Conservation (phyloP, 2,113 vertebrate species). For the Jacana jacana region DNA sequence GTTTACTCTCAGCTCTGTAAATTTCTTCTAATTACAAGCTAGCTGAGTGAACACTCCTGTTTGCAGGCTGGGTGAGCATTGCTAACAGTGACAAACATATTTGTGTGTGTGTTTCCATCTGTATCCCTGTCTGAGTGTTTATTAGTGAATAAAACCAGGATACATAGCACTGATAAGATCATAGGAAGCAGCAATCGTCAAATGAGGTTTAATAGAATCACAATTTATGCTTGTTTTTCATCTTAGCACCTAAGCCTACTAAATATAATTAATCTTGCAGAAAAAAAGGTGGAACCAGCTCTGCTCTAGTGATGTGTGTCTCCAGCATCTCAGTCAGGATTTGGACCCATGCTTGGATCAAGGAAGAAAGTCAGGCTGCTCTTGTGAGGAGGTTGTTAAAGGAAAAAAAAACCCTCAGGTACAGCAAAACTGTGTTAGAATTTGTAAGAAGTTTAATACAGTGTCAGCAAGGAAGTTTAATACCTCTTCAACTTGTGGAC, state of each 20-base stretch:
- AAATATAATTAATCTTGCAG: neutral
- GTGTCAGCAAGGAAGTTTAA: neutral
- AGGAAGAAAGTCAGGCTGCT: neutral
- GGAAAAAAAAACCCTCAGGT: neutral
- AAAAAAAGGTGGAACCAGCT: neutral
- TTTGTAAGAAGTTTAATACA: neutral
- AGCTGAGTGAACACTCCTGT: neutral
- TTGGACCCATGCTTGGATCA: neutral
- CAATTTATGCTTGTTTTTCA: neutral
- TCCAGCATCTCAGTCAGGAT: neutral
- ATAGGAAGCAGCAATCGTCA: neutral
- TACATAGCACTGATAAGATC: neutral
- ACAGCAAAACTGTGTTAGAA: neutral
- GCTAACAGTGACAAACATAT: no score
- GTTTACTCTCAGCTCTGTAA: neutral
- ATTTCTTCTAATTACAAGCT: neutral
- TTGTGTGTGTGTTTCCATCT: neutral
- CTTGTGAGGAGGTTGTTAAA: neutral
- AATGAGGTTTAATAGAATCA: neutral
- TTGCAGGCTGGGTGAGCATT: no score
- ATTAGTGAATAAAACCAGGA: neutral
- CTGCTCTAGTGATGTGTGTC: neutral
- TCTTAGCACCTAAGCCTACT: neutral
- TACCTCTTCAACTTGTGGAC: neutral
- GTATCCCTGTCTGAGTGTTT: neutral